Conservation (phyloP, 1,140 invertebrate genomes). For the Marisa cornuarietis region DNA sequence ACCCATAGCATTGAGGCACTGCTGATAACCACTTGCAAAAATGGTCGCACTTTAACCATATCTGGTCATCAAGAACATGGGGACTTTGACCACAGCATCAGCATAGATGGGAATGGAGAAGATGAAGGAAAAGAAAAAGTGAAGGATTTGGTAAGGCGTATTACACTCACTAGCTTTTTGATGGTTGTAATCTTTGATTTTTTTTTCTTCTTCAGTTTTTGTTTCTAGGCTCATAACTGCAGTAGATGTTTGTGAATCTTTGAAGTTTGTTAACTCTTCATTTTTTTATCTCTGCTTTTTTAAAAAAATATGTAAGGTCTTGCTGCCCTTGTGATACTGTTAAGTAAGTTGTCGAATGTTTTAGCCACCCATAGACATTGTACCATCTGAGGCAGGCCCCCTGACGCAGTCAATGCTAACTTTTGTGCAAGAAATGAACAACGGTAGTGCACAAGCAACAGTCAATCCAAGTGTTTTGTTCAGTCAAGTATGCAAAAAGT, state of each 20-base stretch:
- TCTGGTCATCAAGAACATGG: constrained; percentile 31
- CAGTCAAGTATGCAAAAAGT: constrained; percentile 78
- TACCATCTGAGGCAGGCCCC: constrained; percentile 76
- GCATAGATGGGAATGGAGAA: constrained; percentile 38
- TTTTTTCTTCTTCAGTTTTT: no score
- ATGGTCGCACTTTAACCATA: constrained; percentile 68
- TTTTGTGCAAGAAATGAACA: constrained; percentile 77
- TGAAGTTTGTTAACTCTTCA: no score
- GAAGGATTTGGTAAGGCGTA: constrained; percentile 34
- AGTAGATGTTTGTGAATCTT: no score
- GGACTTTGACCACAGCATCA: constrained; percentile 40
- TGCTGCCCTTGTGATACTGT: no score
- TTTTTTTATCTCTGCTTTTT: no score
- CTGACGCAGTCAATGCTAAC: constrained; percentile 76
- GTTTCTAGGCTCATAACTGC: no score
- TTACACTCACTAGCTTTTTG: background rate
- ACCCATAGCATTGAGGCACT: constrained; percentile 82
- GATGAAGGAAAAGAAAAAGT: constrained; percentile 27
- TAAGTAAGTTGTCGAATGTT: constrained; percentile 43
- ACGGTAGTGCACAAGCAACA: constrained; percentile 53
- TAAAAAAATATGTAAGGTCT: background rate
- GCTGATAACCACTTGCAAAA: constrained; percentile 71
- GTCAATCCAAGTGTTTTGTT: constrained; percentile 79
- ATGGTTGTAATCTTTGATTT: background rate
- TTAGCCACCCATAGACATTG: constrained; percentile 67